Base-by-base conservation (phyloP, 2,113 vertebrate genomes). In the Cyanoramphus novaezelandiae region DNA sequence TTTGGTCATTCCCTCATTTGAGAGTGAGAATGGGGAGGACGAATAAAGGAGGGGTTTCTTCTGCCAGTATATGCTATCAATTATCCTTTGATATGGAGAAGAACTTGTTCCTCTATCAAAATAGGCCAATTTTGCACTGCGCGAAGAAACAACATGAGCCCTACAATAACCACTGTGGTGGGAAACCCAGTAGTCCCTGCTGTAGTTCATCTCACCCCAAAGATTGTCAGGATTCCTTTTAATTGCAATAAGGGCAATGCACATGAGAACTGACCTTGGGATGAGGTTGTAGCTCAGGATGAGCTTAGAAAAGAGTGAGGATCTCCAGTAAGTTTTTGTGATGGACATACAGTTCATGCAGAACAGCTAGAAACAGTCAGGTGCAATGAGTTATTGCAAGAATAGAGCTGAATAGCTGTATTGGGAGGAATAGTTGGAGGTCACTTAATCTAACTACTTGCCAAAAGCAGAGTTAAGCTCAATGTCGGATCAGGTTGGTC, bases 11-110 rank as follows among this genome's bases (percentile, higher is more conserved):
- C 23, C 10, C 6, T 81, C 1, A 0, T 67, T 21, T 84, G 39
- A 83, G n/a, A 65, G 13, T 2, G 4, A 80, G 41, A 44, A 88
- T 0, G 1, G 16, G 10, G 3, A 69, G 11, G 6, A 17, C 28
- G 57, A 65, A 47, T 52, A 49, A 72, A 83, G 25, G 43, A 90
- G 6, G 2, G 5, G 2, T n/a, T 93, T 63, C 13, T 67, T 82
- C 21, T 28, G 27, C 15, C 11, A n/a, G 7, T 46, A 12, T 35
- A 11, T 55, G 5, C 47, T 62, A 11, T 74, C 39, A 41, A 1
- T 68, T 69, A 81, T 57, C 27, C 39, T 75, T 67, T 81, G 28
- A 13, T 59, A 24, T 15, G 14, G 21, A 65, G 14, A 75, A 59
- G 19, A 87, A 63, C n/a, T 47, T 70, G 10, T 39, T 74, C 17